A percentile compares a stretch with the other conserved stretches of the same genome.
Conservation (phyloP, 2,797 vertebrate genomes). For the Gymnoscopelus braueri region DNA sequence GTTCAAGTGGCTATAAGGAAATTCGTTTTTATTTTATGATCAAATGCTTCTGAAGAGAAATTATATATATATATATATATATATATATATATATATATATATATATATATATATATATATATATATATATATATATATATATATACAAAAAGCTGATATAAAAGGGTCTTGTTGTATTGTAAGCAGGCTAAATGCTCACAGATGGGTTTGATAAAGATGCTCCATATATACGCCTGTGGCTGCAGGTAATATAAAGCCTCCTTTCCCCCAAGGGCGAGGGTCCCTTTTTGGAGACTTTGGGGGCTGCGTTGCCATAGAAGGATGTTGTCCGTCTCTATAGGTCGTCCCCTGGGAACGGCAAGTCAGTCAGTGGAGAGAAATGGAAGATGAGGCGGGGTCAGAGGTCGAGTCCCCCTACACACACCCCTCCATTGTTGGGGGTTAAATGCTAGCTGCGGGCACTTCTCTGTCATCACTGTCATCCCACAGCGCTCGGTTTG, state of each 20-base stretch:
- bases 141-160: background rate
- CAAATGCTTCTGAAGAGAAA: background rate
- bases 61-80: no score
- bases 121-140: no score
- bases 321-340: slow-evolving; percentile 37
- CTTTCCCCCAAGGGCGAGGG: background rate
- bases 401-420: slow-evolving; percentile 57
- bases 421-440: slow-evolving; percentile 57
- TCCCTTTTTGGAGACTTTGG: slow-evolving; percentile 26
- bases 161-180: background rate
- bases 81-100: no score
- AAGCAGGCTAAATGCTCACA: slow-evolving; percentile 24
- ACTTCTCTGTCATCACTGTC: slow-evolving; percentile 77
- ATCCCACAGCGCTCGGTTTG: slow-evolving; percentile 49
- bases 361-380: slow-evolving; percentile 43
- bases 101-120: no score
- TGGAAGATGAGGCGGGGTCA: slow-evolving; percentile 69
- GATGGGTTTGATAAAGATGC: slow-evolving; percentile 42
- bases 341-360: slow-evolving; percentile 47
- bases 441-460: slow-evolving; percentile 69
- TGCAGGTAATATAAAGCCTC: slow-evolving; percentile 40
- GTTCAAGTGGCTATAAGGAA: no score
- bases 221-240: slow-evolving; percentile 5
- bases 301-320: slow-evolving; percentile 43
- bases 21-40: no score